Evolutionary conservation across 1,140 invertebrate species (phyloP).

Genomic region (Cyrtorhinus lividipennis): DNA sequence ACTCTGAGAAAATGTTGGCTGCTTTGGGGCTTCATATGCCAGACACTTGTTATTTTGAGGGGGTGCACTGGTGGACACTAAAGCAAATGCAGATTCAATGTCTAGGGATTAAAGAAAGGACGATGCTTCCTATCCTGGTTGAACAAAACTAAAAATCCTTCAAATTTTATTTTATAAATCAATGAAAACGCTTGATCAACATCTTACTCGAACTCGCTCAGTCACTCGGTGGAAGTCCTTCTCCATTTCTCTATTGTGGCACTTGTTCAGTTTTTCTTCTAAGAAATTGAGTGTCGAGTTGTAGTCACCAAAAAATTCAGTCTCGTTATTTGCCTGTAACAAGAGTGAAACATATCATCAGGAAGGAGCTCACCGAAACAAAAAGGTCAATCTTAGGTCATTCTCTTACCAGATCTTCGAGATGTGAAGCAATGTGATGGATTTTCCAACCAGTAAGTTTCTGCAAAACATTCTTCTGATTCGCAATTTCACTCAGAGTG

Average conservation of each 20-base stretch:
- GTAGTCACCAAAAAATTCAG: conserved; percentile 45
- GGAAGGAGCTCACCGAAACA: too few species aligned
- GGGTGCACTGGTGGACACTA: too few species aligned
- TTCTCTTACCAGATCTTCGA: conserved; percentile 78
- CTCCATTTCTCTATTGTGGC: conserved; percentile 38
- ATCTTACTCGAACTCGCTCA: conserved; percentile 56
- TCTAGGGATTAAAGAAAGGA: too few species aligned
- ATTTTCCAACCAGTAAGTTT: conserved; percentile 94
- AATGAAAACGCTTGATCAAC: too few species aligned
- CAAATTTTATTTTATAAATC: too few species aligned
- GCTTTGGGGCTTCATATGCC: too few species aligned
- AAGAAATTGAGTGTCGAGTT: conserved; percentile 44
- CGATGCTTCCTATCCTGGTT: too few species aligned
- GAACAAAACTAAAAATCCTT: too few species aligned
- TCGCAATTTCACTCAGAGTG: conserved; percentile 74
- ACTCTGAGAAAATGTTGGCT: too few species aligned
- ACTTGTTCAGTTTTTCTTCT: conserved; percentile 45
- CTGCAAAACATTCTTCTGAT: conserved; percentile 71
- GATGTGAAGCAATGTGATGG: conserved; percentile 77
- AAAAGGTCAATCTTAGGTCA: neutral
- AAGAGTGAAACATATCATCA: too few species aligned
- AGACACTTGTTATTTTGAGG: too few species aligned
- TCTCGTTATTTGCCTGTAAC: conserved; percentile 39
- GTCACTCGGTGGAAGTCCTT: conserved; percentile 54
- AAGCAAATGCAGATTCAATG: too few species aligned